Evolutionary conservation across 2,888 invertebrate genomes (phyloP).

Genomic region (Andrena trimmerana): DNA sequence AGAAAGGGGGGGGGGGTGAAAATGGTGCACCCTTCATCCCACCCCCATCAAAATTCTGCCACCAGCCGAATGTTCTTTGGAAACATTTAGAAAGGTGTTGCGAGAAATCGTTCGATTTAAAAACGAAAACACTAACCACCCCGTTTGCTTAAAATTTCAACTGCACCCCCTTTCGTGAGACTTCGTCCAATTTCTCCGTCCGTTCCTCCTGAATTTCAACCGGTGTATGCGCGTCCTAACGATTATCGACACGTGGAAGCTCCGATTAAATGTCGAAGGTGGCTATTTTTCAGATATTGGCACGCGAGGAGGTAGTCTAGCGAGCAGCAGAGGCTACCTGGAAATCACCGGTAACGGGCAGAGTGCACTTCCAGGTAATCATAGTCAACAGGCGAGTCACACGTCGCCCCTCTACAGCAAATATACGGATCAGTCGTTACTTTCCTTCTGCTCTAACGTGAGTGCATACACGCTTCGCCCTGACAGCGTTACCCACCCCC

Average conservation of each 20-base stretch:
- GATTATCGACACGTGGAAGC: neutral
- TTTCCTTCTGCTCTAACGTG: conserved; percentile 82
- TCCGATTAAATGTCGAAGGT: neutral
- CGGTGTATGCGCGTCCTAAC: neutral
- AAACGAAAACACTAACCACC: too few species aligned
- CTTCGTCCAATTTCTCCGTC: neutral
- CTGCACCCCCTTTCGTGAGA: neutral
- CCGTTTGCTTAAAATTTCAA: too few species aligned
- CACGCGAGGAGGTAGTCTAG: conserved; percentile 81
- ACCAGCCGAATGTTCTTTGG: too few species aligned
- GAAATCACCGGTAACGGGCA: conserved; percentile 75
- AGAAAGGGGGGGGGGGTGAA: too few species aligned
- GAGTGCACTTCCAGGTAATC: conserved; percentile 52
- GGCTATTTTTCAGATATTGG: conserved; percentile 74
- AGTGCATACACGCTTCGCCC: conserved; percentile 49
- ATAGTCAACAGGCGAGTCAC: conserved; percentile 69
- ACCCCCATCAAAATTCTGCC: too few species aligned
- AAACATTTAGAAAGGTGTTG: neutral
- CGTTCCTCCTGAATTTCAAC: neutral
- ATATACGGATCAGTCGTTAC: conserved; percentile 80
- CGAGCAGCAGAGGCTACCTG: conserved; percentile 79
- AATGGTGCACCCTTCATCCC: too few species aligned
- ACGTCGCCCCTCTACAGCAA: conserved; percentile 77
- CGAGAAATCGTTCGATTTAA: neutral
- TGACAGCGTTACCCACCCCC: too few species aligned